Percentiles rank a stretch among this genome's conserved stretches.
These are phyloP conservation scores for Dromius quadrimaculatus DNA, from an alignment of 2,888 invertebrate genomes.

Conservation along the genomic window DNA sequence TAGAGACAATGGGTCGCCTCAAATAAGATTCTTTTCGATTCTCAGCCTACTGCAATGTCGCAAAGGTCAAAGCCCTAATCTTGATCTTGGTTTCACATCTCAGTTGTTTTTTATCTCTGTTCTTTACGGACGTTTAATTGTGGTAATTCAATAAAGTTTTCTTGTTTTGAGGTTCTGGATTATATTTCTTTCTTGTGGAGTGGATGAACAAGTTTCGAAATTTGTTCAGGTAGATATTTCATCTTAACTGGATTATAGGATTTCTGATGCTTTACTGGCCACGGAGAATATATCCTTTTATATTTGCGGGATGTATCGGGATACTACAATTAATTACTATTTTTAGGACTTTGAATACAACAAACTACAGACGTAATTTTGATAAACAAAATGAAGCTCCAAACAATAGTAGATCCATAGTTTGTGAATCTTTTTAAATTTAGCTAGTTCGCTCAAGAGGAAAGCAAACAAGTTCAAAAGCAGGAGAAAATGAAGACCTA, in stretches of 20 bases:
- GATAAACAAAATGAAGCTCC: too few relatives aligned
- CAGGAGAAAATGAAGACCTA: too few relatives aligned
- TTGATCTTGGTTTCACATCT: constrained; percentile 20
- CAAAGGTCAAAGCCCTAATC: constrained; percentile 25
- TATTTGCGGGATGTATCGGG: too few relatives aligned
- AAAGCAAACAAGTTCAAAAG: too few relatives aligned
- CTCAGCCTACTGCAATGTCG: constrained; percentile 29
- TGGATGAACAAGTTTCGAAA: background rate
- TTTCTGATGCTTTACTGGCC: background rate
- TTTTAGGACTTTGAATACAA: too few relatives aligned
- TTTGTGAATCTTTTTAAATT: too few relatives aligned
- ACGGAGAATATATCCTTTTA: background rate
- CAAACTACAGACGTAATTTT: too few relatives aligned
- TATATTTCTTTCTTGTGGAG: constrained; percentile 27
- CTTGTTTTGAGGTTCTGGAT: constrained; percentile 13
- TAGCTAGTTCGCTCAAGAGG: too few relatives aligned
- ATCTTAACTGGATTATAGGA: background rate
- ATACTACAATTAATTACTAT: too few relatives aligned
- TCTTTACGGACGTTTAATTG: constrained; percentile 17
- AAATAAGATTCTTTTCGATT: constrained; percentile 10
- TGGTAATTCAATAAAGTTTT: constrained; percentile 22
- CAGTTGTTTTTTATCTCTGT: constrained; percentile 6
- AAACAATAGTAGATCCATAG: too few relatives aligned
- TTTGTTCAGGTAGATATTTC: constrained; percentile 29
- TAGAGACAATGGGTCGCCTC: constrained; percentile 34